Evolutionary conservation across 2,113 vertebrate genomes (phyloP), one percentile per base, ranked within the genome.

Genomic region (Charadrius vociferus): DNA sequence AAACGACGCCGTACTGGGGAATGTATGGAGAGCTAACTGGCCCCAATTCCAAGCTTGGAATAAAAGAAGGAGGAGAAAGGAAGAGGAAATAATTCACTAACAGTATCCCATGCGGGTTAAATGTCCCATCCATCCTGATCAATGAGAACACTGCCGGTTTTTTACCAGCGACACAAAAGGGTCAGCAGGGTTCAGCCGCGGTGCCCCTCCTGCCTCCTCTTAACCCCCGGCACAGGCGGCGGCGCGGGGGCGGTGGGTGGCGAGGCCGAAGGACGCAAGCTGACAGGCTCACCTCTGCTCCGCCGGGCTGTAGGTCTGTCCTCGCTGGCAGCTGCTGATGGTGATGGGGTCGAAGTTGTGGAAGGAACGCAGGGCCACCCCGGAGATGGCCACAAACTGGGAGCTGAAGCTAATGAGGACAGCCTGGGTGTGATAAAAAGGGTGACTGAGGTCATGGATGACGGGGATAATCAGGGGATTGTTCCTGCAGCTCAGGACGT

Each of bases 281-380:
- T 81, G 89, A 91, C 66, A 56, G 58, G 68, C 99, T 99, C 98
- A 99, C 99, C 99, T 99, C 98, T 99, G 99, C 91, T 99, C 99
- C 6, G 98, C 98, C 1, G 99, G 99, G 98, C 99, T 99, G 98
- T 99, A 99, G 97, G 99, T 99, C 98, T 99, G 99, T 95, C 99
- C 99, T 98, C 98, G 99, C 98, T 99, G 99, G 98, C 99, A 99
- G 98, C 99, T 99, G 96, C 99, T 99, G 98, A 99, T 99, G 94
- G 99, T 99, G 98, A 99, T 99, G 70, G 99, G 99, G 98, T 99
- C 99, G 97, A 99, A 99, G 98, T 99, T 99, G 98, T 99, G 99
- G 98, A 99, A 99, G 96, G 99, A 99, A 95, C 99, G 99, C 95
- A 99, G 98, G 97, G 99, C 99, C 93, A 99, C 98, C 86, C 99